Evolutionary conservation across 2,888 invertebrate species (phyloP).

Genomic region (Melikaiella ostensackeni): DNA sequence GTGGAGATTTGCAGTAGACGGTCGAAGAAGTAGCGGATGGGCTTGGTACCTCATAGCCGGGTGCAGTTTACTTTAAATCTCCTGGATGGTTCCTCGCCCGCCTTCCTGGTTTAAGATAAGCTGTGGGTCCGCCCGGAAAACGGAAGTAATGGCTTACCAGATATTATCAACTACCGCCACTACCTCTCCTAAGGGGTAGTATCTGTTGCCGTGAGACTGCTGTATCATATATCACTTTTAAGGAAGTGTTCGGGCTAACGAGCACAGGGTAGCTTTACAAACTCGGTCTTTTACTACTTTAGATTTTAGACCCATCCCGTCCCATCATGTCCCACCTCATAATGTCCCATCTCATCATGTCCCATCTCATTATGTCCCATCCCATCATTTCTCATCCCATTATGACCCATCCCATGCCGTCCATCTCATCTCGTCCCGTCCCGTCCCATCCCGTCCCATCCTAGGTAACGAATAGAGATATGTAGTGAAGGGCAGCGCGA

Average conservation of each 20-base stretch:
- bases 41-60: slow-evolving; percentile 34
- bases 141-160: slow-evolving; percentile 74
- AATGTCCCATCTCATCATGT: no score
- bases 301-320: no score
- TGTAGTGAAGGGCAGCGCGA: no score
- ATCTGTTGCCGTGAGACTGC: slow-evolving; percentile 52
- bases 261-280: neutral
- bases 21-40: slow-evolving; percentile 19
- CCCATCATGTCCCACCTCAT: no score
- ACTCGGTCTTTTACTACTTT: no score
- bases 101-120: slow-evolving; percentile 68
- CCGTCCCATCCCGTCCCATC: no score
- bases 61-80: slow-evolving; percentile 69
- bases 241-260: slow-evolving; percentile 47
- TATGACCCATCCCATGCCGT: no score
- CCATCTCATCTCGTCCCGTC: no score
- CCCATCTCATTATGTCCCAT: no score
- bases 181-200: neutral
- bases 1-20: slow-evolving; percentile 29
- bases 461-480: no score
- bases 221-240: slow-evolving; percentile 63
- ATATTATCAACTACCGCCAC: slow-evolving; percentile 69
- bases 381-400: no score
- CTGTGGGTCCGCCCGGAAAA: slow-evolving; percentile 67
- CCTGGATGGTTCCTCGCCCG: slow-evolving; percentile 64